Conservation (phyloP, 2,797 vertebrate species). For the Anguilla pacifica region DNA sequence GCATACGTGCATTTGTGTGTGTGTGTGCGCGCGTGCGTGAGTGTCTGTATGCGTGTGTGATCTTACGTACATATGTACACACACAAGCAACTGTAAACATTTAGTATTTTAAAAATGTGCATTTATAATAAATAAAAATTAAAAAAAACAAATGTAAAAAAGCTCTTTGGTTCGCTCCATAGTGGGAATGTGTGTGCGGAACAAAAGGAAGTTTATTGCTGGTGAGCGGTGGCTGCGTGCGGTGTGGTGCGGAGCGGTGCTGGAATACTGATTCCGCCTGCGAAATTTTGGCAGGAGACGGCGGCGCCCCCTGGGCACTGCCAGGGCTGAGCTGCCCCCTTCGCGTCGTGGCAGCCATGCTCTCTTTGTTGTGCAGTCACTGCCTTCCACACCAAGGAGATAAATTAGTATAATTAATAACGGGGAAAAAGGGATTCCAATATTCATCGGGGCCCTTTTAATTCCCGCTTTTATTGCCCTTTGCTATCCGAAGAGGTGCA, state of each 20-base stretch:
- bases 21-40: background rate
- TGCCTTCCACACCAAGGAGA: slow-evolving; percentile 38
- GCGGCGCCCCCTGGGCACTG: slow-evolving; percentile 70
- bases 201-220: slow-evolving; percentile 30
- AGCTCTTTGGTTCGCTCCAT: background rate
- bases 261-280: slow-evolving; percentile 42
- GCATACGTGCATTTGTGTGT: background rate
- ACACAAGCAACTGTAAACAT: background rate
- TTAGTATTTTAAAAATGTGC: background rate
- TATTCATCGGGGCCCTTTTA: slow-evolving; percentile 34
- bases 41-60: background rate
- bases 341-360: slow-evolving; percentile 67
- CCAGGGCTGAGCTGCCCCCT: slow-evolving; percentile 69
- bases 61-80: background rate
- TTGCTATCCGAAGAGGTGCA: slow-evolving; percentile 20
- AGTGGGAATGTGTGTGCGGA: background rate
- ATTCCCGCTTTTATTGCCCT: slow-evolving; percentile 38
- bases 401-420: slow-evolving; percentile 40
- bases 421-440: slow-evolving; percentile 37
- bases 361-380: slow-evolving; percentile 63
- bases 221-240: slow-evolving; percentile 31
- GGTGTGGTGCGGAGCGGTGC: slow-evolving; percentile 21
- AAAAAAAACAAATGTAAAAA: background rate
- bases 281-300: slow-evolving; percentile 66
- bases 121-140: too few species aligned